Evolutionary conservation across 1,140 invertebrate genomes (phyloP).

Genomic region (Coelopa frigida): DNA sequence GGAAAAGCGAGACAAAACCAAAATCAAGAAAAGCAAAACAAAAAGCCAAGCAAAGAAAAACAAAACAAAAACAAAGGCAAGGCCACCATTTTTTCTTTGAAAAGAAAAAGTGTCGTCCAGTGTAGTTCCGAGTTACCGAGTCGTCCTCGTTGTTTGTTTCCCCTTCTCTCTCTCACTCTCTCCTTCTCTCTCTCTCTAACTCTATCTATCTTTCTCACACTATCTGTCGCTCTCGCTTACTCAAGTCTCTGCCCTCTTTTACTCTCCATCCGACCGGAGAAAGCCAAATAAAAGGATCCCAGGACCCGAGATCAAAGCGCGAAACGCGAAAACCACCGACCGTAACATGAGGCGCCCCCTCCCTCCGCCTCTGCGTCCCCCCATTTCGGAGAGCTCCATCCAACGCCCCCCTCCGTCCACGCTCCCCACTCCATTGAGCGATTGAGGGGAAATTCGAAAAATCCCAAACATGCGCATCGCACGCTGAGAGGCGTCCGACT

Average conservation of each 20-base stretch:
- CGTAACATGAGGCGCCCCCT: too few species aligned
- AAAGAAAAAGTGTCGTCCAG: conserved; percentile 13
- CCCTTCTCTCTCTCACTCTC: neutral
- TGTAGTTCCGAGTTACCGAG: conserved; percentile 8
- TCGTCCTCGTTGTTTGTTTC: conserved; percentile 4
- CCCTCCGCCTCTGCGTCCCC: too few species aligned
- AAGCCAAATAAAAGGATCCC: too few species aligned
- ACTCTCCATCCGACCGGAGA: too few species aligned
- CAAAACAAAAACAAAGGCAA: conserved; percentile 27
- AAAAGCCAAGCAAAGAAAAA: conserved; percentile 1
- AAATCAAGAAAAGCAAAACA: conserved; percentile 3
- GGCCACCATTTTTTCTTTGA: conserved; percentile 28
- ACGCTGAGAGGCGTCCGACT: neutral
- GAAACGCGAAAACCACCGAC: too few species aligned
- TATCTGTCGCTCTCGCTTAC: neutral
- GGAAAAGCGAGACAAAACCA: neutral
- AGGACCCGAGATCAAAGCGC: too few species aligned
- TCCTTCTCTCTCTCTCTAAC: neutral
- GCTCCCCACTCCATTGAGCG: neutral
- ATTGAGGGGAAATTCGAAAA: neutral
- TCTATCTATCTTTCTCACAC: neutral
- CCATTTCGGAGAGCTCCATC: too few species aligned
- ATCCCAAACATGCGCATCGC: too few species aligned
- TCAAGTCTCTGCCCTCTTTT: neutral
- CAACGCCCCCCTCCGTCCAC: neutral